Evolutionary conservation across 2,113 vertebrate genomes (phyloP).

Genomic region (Apus apus): DNA sequence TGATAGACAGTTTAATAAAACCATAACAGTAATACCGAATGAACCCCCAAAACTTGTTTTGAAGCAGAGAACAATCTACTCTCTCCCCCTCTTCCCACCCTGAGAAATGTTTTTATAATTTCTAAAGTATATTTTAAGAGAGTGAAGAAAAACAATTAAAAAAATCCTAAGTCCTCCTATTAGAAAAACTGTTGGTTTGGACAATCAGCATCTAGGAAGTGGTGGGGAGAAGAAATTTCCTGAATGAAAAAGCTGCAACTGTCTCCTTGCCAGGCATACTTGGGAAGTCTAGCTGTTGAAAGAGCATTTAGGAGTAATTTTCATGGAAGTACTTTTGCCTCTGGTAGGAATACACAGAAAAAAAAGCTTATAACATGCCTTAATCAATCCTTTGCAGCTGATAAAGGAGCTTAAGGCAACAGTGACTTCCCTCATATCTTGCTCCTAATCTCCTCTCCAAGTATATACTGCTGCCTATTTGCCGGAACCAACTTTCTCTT

Average conservation of each 20-base stretch:
- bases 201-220: background rate
- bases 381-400: background rate
- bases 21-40: background rate
- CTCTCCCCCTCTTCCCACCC: accelerated
- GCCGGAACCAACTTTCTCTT: background rate
- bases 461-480: background rate
- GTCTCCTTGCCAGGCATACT: background rate
- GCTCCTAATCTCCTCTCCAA: background rate
- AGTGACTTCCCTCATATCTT: background rate
- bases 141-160: background rate
- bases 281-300: background rate
- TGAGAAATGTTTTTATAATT: background rate
- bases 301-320: background rate
- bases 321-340: background rate
- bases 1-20: background rate
- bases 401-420: background rate
- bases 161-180: background rate
- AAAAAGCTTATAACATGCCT: background rate
- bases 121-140: background rate
- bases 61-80: background rate
- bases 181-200: background rate
- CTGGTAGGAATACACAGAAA: background rate
- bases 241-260: background rate
- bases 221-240: background rate
- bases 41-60: background rate